Percentiles rank a stretch among this genome's conserved stretches.
These are phyloP conservation scores for Melanophora roralis DNA, from an alignment of 2,888 invertebrate genomes.

Conservation along the genomic window DNA sequence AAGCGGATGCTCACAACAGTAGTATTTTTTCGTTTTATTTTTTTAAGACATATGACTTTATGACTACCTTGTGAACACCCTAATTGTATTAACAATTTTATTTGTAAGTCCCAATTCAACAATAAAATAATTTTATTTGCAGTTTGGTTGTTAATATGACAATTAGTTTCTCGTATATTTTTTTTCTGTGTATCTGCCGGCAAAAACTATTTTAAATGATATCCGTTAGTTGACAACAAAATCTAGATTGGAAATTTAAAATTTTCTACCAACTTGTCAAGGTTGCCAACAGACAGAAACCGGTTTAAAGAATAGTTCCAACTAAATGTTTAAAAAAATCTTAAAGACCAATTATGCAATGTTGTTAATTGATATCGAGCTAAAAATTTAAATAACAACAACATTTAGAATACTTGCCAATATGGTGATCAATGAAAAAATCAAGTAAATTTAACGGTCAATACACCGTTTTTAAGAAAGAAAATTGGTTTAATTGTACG, in stretches of 20 bases:
- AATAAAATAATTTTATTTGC: no score
- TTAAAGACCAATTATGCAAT: background rate
- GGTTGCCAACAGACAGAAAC: constrained; percentile 10
- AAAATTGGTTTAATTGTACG: background rate
- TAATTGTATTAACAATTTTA: no score
- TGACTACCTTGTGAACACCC: no score
- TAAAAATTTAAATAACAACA: constrained; percentile 26
- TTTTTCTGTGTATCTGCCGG: background rate
- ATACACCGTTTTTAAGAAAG: background rate
- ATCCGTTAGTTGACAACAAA: constrained; percentile 29
- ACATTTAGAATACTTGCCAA: background rate
- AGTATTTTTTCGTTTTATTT: no score
- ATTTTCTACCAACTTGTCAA: constrained; percentile 23
- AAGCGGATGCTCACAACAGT: no score
- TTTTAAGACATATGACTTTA: no score
- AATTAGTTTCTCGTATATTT: no score
- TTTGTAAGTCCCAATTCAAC: no score
- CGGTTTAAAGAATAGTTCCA: background rate
- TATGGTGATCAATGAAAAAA: constrained; percentile 1
- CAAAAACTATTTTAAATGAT: constrained; percentile 11
- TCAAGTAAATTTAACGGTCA: constrained; percentile 24
- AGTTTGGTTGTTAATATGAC: no score
- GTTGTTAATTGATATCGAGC: constrained; percentile 18
- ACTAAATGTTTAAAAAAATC: no score
- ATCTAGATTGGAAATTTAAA: constrained; percentile 9